Evolutionary conservation across 1,140 invertebrate species (phyloP).

Genomic region (Goniozus legneri): DNA sequence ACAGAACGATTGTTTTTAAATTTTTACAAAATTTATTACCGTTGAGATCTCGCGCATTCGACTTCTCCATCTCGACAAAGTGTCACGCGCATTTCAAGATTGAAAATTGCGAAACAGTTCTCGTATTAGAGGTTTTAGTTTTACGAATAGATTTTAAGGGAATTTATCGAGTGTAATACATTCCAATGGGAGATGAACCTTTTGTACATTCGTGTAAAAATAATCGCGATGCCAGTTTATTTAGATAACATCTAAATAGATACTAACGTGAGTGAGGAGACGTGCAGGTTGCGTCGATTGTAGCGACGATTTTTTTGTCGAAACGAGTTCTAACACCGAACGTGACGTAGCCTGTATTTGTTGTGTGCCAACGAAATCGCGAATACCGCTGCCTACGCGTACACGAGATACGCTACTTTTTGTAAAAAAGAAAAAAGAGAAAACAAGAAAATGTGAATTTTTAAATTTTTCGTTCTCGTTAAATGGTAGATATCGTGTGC

Average conservation of each 20-base stretch:
- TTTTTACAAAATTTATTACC: too few species aligned
- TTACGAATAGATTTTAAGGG: too few species aligned
- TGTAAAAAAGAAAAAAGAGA: not conserved
- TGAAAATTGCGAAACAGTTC: too few species aligned
- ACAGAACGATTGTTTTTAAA: too few species aligned
- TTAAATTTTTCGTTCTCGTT: not conserved
- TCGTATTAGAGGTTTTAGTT: too few species aligned
- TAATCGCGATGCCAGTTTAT: constrained; percentile 28
- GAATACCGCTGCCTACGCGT: constrained; percentile 5
- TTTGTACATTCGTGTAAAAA: constrained; percentile 47
- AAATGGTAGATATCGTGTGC: too few species aligned
- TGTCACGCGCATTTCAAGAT: too few species aligned
- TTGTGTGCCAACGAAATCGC: constrained; percentile 30
- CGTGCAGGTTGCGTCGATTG: not conserved
- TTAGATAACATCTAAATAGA: constrained; percentile 6
- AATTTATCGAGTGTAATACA: constrained; percentile 17
- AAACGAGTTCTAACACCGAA: too few species aligned
- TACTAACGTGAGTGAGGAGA: constrained; percentile 3
- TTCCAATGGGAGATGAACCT: constrained; percentile 28
- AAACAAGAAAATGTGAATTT: not conserved
- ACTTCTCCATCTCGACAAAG: too few species aligned
- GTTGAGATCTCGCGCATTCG: too few species aligned
- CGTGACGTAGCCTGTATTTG: constrained; percentile 11
- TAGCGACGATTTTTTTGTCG: not conserved
- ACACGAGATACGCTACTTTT: not conserved